Evolutionary conservation across 53 echinoderm and acorn worm species (phyloP).

Genomic region (Crossaster papposus): DNA sequence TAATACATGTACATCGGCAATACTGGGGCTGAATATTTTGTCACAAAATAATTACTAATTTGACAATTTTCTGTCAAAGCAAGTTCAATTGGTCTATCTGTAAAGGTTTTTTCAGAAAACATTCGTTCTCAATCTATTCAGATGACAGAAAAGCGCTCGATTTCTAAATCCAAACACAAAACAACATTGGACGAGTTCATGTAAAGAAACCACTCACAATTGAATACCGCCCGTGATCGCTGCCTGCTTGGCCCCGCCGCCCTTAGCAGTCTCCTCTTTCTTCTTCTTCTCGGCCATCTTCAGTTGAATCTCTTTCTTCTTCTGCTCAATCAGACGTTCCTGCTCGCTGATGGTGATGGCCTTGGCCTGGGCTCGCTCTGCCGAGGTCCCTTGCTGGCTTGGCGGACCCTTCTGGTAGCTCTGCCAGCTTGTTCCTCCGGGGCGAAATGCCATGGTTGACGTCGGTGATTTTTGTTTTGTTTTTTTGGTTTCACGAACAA

Average conservation of each 20-base stretch:
- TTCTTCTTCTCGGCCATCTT: constrained; percentile 88
- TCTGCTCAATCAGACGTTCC: constrained; percentile 83
- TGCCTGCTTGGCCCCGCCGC: constrained; percentile 42
- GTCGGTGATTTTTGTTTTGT: background rate
- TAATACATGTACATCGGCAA: too few species aligned
- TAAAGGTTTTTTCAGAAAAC: too few species aligned
- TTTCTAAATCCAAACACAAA: too few species aligned
- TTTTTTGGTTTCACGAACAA: too few species aligned
- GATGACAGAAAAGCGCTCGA: too few species aligned
- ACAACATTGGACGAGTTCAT: background rate
- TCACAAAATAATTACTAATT: too few species aligned
- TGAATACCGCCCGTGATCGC: constrained; percentile 46
- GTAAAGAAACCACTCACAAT: constrained; percentile 49
- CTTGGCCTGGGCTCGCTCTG: constrained; percentile 34
- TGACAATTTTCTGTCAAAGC: too few species aligned
- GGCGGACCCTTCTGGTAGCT: constrained; percentile 13
- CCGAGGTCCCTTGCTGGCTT: background rate
- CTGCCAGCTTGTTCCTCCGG: constrained; percentile 20
- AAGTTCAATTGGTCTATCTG: too few species aligned
- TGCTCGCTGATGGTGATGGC: constrained; percentile 75
- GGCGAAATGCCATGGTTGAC: constrained; percentile 31
- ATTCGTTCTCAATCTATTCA: too few species aligned
- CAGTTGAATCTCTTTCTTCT: constrained; percentile 84
- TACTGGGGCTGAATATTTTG: too few species aligned
- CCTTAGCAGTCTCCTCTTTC: constrained; percentile 57